Evolutionary conservation across 2,797 vertebrate species (phyloP), one percentile per base, ranked within the genome.

Genomic region (Champsocephalus esox): DNA sequence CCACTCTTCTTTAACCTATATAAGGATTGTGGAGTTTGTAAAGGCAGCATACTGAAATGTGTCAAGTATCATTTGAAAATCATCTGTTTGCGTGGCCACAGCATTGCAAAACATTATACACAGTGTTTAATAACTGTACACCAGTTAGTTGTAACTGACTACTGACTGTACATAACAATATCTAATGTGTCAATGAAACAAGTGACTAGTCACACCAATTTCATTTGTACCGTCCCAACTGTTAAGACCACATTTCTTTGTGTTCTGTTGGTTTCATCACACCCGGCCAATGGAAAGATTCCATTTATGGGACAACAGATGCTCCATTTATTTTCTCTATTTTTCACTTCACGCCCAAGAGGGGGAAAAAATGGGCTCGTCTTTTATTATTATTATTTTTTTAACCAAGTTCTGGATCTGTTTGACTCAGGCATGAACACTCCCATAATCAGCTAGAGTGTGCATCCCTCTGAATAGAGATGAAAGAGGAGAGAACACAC

Each of bases 381-480:
- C 38, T 73, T 82, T 70, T 61, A 41, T 69, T 82, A 69, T 75
- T 46, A 52, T 70, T 68, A 60, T 77, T 46, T 64, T 63, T 82
- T 45, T 80, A 77, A 82, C 74, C 67, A 88, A 93, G 88, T 92
- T 88, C 88, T 93, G 92, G 90, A 93, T 90, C 79, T 76, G 64
- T 93, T 94, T 93, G 91, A 94, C 91, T 92, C 85, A 93, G 80
- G 83, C 88, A 91, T 82, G 88, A 90, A 84, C 88, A 88, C 89
- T 90, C 65, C 87, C 87, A 82, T 92, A 94, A 92, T 94, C 93
- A 94, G 91, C 90, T 88, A 91, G 88, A 89, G 91, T 93, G 88
- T 88, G 89, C 88, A 90, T 94, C 92, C 88, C 88, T 92, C 92
- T 93, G 93, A 93, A 92, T 92, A 89, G 90, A 95, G 94, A 95